Evolutionary conservation across 2,113 vertebrate species (phyloP).

Genomic region (Gallinago paraguaiae): DNA sequence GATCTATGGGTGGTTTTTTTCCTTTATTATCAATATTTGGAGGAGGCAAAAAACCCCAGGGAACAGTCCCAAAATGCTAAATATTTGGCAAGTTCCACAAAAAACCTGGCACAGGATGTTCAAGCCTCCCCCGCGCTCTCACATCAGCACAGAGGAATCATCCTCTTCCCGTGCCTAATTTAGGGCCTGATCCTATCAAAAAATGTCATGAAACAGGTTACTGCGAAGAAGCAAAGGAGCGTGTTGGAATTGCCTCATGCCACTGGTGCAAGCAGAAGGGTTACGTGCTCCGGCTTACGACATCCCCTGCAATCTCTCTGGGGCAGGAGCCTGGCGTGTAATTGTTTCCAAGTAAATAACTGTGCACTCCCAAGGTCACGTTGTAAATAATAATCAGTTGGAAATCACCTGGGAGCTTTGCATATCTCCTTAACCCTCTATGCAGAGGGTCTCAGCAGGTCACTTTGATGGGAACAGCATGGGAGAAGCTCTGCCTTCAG

Average conservation of each 20-base stretch:
- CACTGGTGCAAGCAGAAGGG: neutral
- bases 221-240: neutral
- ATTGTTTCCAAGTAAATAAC: neutral
- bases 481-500: neutral
- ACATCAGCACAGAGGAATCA: neutral
- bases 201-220: neutral
- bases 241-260: neutral
- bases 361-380: neutral
- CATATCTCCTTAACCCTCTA: fast-evolving
- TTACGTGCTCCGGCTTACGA: neutral
- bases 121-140: fast-evolving
- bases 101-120: neutral
- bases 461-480: fast-evolving
- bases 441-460: neutral
- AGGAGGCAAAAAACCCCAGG: neutral
- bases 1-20: fast-evolving
- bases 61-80: neutral
- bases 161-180: neutral
- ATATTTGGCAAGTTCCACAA: fast-evolving
- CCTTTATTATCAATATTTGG: neutral
- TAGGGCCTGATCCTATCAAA: neutral
- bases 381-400: neutral
- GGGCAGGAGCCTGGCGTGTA: neutral
- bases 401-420: neutral
- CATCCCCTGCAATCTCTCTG: neutral